Percentiles rank a stretch among this genome's conserved stretches.
Evolutionary conservation across 2,113 vertebrate species (phyloP).

Genomic region (Alligator sinensis): DNA sequence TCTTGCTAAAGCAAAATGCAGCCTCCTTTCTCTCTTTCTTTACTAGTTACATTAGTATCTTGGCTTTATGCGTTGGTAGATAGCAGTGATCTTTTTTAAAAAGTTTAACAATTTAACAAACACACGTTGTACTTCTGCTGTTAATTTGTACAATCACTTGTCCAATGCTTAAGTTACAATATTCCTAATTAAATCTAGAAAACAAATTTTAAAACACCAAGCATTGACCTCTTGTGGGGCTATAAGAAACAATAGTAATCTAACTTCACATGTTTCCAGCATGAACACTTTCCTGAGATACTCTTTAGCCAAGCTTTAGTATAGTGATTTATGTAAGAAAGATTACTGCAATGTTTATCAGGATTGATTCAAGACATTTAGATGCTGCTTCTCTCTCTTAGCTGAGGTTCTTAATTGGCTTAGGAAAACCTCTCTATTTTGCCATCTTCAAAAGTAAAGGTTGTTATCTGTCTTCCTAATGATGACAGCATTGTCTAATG

Average conservation of each 20-base stretch:
- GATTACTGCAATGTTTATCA: constrained; percentile 62
- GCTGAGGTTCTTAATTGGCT: constrained; percentile 75
- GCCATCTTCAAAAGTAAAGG: constrained; percentile 74
- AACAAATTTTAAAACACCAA: constrained; percentile 34
- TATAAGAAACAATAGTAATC: constrained; percentile 22
- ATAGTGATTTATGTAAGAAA: constrained; percentile 59
- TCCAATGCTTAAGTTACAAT: constrained; percentile 40
- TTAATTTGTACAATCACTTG: constrained; percentile 28
- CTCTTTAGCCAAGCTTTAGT: constrained; percentile 50
- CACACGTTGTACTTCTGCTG: neutral
- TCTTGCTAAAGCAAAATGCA: neutral
- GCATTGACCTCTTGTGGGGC: constrained; percentile 33
- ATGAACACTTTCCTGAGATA: constrained; percentile 13
- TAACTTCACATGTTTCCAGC: constrained; percentile 31
- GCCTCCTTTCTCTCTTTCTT: fast-evolving
- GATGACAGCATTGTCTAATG: constrained; percentile 60
- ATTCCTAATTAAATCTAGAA: constrained; percentile 59
- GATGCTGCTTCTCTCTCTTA: constrained; percentile 73
- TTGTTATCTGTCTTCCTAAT: constrained; percentile 75
- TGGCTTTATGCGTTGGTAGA: neutral
- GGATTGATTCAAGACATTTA: constrained; percentile 68
- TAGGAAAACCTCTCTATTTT: constrained; percentile 76
- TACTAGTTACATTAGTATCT: neutral
- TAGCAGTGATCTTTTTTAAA: neutral
- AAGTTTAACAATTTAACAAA: neutral